Percentiles rank a stretch among this genome's conserved stretches.
Conservation (phyloP, 1,140 invertebrate genomes). For the Monochamus saltuarius region DNA sequence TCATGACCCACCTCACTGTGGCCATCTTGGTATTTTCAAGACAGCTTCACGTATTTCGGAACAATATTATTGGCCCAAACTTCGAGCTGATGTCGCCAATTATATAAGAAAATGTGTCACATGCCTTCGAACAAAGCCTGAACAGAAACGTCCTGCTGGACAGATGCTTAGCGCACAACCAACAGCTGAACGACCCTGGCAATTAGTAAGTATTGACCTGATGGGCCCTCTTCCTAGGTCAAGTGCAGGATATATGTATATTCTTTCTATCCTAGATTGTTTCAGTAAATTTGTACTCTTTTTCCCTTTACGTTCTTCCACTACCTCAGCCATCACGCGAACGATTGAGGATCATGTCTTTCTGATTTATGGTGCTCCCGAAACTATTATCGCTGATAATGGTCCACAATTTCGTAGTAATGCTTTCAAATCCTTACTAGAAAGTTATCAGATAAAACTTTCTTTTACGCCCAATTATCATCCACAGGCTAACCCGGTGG, state of each 20-base stretch:
- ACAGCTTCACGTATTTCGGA: conserved; percentile 6
- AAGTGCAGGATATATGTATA: conserved; percentile 13
- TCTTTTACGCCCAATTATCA: conserved; percentile 19
- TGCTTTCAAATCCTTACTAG: not conserved
- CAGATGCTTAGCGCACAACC: conserved; percentile 10
- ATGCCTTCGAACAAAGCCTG: conserved; percentile 10
- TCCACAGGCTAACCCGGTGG: conserved; percentile 26
- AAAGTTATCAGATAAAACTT: conserved; percentile 12
- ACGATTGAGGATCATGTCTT: conserved; percentile 21
- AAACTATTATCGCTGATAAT: conserved; percentile 15
- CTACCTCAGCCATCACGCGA: not conserved
- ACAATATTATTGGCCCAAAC: conserved; percentile 25
- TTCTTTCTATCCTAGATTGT: conserved; percentile 14
- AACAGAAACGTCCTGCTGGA: conserved; percentile 20
- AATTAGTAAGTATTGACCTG: conserved; percentile 20
- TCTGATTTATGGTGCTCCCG: conserved; percentile 30
- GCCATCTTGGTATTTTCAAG: conserved; percentile 37
- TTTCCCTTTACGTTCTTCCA: conserved; percentile 18
- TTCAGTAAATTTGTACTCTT: conserved; percentile 23
- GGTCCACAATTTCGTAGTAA: conserved; percentile 4
- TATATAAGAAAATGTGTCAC: conserved; percentile 13
- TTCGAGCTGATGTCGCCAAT: conserved; percentile 12
- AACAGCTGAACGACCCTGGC: conserved; percentile 9
- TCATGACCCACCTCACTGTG: conserved; percentile 23
- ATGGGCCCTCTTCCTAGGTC: conserved; percentile 8